phyloP scores from a whole-genome alignment of 1,140 invertebrate species.

The fruit fly (Drosophila melanogaster) region Release_6_plus_ISO1_MT NT_033777.3:6123001-6123500 shows the following conservation, averaged over 20 bases:
- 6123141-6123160: constrained; percentile 99
- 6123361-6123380: constrained; percentile 58
- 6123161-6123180: constrained; percentile 96
- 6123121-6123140: constrained; percentile 99
- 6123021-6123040: constrained; percentile 99
- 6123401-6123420: constrained; percentile 11
- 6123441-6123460: constrained; percentile 45
- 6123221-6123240: constrained; percentile 19
- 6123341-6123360: constrained; percentile 42
- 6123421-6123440: constrained; percentile 35
- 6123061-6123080: constrained; percentile 97
- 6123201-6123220: not conserved
- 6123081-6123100: constrained; percentile 96
- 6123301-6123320: constrained; percentile 32
- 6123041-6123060: constrained; percentile 99
- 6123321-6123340: constrained; percentile 48
- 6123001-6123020: constrained; percentile 96
- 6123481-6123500: constrained; percentile 75
- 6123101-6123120: constrained; percentile 98
- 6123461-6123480: constrained; percentile 74
- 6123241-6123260: constrained; percentile 41
- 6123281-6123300: constrained; percentile 18
- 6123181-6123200: constrained; percentile 83
- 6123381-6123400: constrained; percentile 13
- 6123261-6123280: constrained; percentile 18